Evolutionary conservation across 1,140 invertebrate species (phyloP), one percentile per base, ranked within the genome.

Genomic region (Aethina tumida): DNA sequence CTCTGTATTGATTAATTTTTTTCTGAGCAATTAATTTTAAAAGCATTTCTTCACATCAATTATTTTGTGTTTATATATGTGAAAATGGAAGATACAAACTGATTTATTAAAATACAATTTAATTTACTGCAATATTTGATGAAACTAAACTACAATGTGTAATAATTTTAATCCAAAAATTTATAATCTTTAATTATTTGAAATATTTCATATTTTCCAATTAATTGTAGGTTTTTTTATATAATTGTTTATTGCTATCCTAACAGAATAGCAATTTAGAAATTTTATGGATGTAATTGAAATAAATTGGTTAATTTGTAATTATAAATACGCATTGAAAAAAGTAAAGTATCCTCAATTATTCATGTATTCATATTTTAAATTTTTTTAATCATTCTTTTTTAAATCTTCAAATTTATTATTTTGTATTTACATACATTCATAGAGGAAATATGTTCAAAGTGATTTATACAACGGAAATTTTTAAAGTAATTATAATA

Each of bases 141-240:
- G 26, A 18, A 20, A 30, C n/a, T 25, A 25, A 13, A 29, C 34
- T 16, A 24, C 34, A 43, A 43, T 13, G 17, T 16, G 12, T 8
- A 41, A 41, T 35, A 35, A 41, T 20, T 32, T 39, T 35, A 19
- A 21, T 17, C 36, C 24, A 21, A 26, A 13, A 15, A 16, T 31
- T 25, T 33, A 7, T 16, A 9, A 15, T 4, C 30, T 39, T 32
- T 39, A 12, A 2, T n/a, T 31, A n/a, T 31, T 14, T 17, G 10
- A n/a, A 15, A 14, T 14, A 5, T 7, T 16, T 18, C 29, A 31
- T 5, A 2, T 5, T 5, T 31, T 13, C 8, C 15, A 28, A 7
- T 28, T 28, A 1, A 32, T 12, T 12, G 17, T 17, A 7, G 5
- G 15, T 32, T 32, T 32, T 17, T 6, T 5, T 32, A 9, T 19